Base-by-base conservation (phyloP, 2,797 vertebrate genomes). In the Lacerta viridis region DNA sequence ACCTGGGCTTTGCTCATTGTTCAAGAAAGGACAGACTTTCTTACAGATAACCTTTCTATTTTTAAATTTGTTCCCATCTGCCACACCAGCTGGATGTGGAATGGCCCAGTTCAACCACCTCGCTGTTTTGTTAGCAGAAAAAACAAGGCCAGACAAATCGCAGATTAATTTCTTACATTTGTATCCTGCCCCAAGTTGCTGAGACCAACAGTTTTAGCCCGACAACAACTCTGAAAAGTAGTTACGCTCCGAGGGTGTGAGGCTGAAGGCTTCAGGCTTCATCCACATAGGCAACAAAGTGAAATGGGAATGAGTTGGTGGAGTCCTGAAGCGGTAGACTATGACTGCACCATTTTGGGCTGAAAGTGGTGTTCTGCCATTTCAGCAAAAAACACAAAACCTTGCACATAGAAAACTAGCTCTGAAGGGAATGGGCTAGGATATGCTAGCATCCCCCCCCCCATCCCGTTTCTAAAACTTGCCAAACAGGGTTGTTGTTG, bases 81-180 rank as follows among this genome's bases (percentile, higher is more conserved):
- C 75, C 64, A 0, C 0, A 41, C 86, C 90, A 89, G 33, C 41
- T 68, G 79, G 61, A 43, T 66, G 75, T 89, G 90, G 87, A 10
- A 88, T 89, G 25, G 55, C 79, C 84, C 71, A 20, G 68, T 20
- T 0, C 0, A 64, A 36, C 17, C 41, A 83, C 0, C 0, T 29
- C 8, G 33, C 10, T 87, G 46, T 43, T 55, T 87, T 84, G 61
- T 23, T 27, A 83, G 46, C 61, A 88, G 84, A 46, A 27, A 88
- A 88, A 25, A 18, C 61, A 8, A 7, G 41, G 41, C 61, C 25
- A 64, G 39, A 41, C 55, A 87, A 7, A 36, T 46, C 18, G 25
- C 11, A 18, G 41, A 46, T 66, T 64, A 25, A 33, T 83, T 41
- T 39, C 61, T 72, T 69, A 41, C 66, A 41, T 87, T 87, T 80